Evolutionary conservation across 2,888 invertebrate genomes (phyloP), one percentile per base, ranked within the genome.

Genomic region (Hedychridium roseum): DNA sequence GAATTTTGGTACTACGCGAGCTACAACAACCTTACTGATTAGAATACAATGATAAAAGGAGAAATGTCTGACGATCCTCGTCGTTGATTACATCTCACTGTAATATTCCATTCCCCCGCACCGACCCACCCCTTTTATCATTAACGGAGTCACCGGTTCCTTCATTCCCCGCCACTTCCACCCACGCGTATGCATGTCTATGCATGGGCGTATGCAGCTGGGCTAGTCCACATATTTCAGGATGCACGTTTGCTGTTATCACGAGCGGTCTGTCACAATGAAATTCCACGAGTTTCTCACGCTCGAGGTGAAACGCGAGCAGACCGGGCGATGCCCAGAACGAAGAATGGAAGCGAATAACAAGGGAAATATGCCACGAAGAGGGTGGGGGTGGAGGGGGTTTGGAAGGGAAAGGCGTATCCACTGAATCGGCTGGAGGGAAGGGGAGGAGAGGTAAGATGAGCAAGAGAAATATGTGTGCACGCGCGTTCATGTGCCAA

Each of bases 271-370:
- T 6, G 17, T 23, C 18, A 28, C 38, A 28, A 39, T 39, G 27
- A 39, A 39, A 39, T 17, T 39, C 38, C 28, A 28, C n/a, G 17
- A 17, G 38, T 15, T 27, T 28, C 38, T 39, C 34, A 20, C 36
- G 20, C 18, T 21, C 41, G 42, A 15, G 39, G 40, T 36, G 34
- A 50, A 50, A 35, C 28, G 40, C 34, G 34, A 34, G 38, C 6
- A 11, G 6, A 20, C 23, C 17, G 15, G 12, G 31, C 21, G 26
- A 36, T 17, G 18, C 23, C 23, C n/a, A n/a, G 15, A 37, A 15
- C 18, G 20, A 15, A 4, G 26, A 16, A 16, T n/a, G 9, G 31
- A 17, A 16, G 12, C n/a, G 27, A 28, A 17, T 15, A 30, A 27
- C 15, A 30, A 47, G 41, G 27, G 23, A 18, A 17, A 38, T 31